These are phyloP conservation scores for Antheraea yamamai DNA, from an alignment of 2,888 invertebrate species.

Conservation along the genomic window DNA sequence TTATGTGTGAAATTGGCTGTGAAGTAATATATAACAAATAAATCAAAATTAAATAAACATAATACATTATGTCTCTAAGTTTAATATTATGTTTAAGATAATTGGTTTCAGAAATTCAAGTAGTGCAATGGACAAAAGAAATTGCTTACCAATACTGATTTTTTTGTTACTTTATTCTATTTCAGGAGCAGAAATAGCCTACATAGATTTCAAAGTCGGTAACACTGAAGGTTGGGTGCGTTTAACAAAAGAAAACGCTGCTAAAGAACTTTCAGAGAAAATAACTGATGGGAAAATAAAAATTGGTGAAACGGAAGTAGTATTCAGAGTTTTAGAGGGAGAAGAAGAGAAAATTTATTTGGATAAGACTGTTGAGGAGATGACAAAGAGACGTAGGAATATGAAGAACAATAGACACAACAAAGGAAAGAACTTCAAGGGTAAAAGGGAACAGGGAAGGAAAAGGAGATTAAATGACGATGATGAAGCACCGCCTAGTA, in stretches of 20 bases:
- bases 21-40: no score
- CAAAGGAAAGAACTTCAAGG: constrained; percentile 58
- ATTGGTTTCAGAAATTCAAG: neutral
- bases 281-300: constrained; percentile 84
- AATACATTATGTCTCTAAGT: no score
- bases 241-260: constrained; percentile 86
- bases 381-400: constrained; percentile 80
- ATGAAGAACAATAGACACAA: constrained; percentile 61
- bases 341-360: constrained; percentile 87
- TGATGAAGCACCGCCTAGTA: constrained; percentile 54
- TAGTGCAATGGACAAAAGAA: neutral
- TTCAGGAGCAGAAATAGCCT: constrained; percentile 84
- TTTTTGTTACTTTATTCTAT: constrained; percentile 2
- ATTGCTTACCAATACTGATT: neutral
- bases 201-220: constrained; percentile 89
- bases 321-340: constrained; percentile 83
- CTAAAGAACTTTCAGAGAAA: constrained; percentile 84
- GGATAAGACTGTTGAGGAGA: constrained; percentile 83
- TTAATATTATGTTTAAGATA: no score
- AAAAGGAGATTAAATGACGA: constrained; percentile 58
- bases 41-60: neutral
- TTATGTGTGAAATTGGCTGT: no score
- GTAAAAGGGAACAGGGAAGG: constrained; percentile 48
- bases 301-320: constrained; percentile 76
- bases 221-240: constrained; percentile 88